These are phyloP conservation scores for Amphiprion clarkii DNA, from an alignment of 2,797 vertebrate genomes.

Conservation along the genomic window DNA sequence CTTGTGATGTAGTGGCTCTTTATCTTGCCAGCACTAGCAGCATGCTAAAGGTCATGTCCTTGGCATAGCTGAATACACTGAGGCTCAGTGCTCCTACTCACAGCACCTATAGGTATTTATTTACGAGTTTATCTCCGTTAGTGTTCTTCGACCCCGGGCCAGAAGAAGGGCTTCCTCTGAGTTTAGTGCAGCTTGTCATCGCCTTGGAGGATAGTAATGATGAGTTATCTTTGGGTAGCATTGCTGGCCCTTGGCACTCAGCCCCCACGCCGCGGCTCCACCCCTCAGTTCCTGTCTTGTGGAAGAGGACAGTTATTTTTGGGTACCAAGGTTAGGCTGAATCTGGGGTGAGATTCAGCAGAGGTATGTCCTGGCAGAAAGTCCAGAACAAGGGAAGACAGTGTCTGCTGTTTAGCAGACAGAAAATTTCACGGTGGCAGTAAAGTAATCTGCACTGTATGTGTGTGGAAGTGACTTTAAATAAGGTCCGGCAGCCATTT, in stretches of 20 bases:
- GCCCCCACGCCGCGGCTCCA: constrained; percentile 22
- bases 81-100: neutral
- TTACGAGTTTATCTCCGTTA: constrained; percentile 67
- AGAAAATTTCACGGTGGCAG: neutral
- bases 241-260: constrained; percentile 38
- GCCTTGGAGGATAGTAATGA: constrained; percentile 50
- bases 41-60: constrained; percentile 14
- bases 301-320: constrained; percentile 68
- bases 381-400: neutral
- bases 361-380: constrained; percentile 31
- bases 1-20: neutral
- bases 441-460: constrained; percentile 6
- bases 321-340: constrained; percentile 52
- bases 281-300: constrained; percentile 19
- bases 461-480: constrained; percentile 41
- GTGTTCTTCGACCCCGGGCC: constrained; percentile 49
- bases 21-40: neutral
- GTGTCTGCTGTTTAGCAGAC: neutral
- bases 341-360: constrained; percentile 9
- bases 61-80: constrained; percentile 1
- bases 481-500: constrained; percentile 17
- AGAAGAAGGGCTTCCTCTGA: constrained; percentile 47
- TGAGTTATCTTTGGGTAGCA: constrained; percentile 74
- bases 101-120: constrained; percentile 48
- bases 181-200: constrained; percentile 77